Conservation (phyloP, 1,140 invertebrate species). For the Drosophila littoralis region DNA sequence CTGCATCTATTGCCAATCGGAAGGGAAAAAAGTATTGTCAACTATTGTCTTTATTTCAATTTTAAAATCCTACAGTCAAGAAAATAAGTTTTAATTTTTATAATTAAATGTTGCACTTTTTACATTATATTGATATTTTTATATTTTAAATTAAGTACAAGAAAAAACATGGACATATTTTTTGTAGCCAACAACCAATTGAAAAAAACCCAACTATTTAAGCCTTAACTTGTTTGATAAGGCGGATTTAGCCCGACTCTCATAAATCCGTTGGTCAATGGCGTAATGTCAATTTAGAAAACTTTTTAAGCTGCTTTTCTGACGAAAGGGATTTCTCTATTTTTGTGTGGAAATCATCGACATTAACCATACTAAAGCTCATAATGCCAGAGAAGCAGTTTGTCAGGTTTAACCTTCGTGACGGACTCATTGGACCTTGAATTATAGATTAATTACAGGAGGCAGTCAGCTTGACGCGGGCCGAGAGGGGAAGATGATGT, state of each 20-base stretch:
- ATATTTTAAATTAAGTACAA: no score
- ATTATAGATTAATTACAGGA: slow-evolving; percentile 78
- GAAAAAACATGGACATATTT: no score
- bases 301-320: slow-evolving; percentile 24
- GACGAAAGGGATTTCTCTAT: slow-evolving; percentile 8
- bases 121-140: no score
- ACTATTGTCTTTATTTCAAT: no score
- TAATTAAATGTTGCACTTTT: no score
- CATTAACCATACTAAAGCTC: slow-evolving; percentile 10
- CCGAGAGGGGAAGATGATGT: slow-evolving; percentile 31
- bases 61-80: no score
- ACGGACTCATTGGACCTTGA: slow-evolving; percentile 71
- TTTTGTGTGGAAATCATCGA: slow-evolving; percentile 13
- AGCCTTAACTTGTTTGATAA: slow-evolving; percentile 9
- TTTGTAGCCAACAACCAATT: neutral
- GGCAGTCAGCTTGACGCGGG: slow-evolving; percentile 33
- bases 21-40: no score
- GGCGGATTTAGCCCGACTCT: neutral
- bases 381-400: slow-evolving; percentile 28
- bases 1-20: neutral
- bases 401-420: slow-evolving; percentile 72
- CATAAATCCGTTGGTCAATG: neutral
- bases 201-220: neutral
- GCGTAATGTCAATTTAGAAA: slow-evolving; percentile 15
- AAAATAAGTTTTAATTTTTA: no score